phyloP scores from a whole-genome alignment of 2,888 invertebrate species.

The Antheraea yamamai region DNA sequence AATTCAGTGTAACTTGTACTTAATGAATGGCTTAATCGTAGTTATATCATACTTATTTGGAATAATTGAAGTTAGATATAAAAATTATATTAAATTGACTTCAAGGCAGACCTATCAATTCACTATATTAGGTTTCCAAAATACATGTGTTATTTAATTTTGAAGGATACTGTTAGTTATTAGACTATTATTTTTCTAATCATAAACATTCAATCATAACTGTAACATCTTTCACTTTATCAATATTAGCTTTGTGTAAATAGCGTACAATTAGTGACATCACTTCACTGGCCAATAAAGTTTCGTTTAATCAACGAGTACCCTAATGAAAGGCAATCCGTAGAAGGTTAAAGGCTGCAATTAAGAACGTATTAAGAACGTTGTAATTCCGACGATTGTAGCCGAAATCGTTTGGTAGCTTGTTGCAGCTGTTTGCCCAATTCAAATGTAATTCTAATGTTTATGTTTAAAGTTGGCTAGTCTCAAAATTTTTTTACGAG shows the following conservation, averaged over 20 bases:
- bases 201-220: not conserved
- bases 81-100: not conserved
- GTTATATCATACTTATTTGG: not conserved
- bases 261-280: constrained; percentile 14
- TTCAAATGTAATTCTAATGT: constrained; percentile 3
- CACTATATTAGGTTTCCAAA: not conserved
- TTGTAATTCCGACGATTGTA: constrained; percentile 49
- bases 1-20: too few species aligned
- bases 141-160: not conserved
- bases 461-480: not conserved
- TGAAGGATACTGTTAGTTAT: not conserved
- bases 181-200: not conserved
- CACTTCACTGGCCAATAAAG: constrained; percentile 19
- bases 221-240: not conserved
- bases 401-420: constrained; percentile 24
- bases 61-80: not conserved
- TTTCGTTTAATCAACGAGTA: constrained; percentile 53
- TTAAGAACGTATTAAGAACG: constrained; percentile 62
- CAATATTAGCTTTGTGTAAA: not conserved
- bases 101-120: not conserved
- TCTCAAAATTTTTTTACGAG: not conserved
- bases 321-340: constrained; percentile 62
- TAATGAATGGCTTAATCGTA: too few species aligned
- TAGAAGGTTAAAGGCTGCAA: constrained; percentile 59
- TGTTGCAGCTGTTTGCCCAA: constrained; percentile 7